phyloP scores from a whole-genome alignment of 23 tunicate genomes.

The Trididemnum miniatum region DNA sequence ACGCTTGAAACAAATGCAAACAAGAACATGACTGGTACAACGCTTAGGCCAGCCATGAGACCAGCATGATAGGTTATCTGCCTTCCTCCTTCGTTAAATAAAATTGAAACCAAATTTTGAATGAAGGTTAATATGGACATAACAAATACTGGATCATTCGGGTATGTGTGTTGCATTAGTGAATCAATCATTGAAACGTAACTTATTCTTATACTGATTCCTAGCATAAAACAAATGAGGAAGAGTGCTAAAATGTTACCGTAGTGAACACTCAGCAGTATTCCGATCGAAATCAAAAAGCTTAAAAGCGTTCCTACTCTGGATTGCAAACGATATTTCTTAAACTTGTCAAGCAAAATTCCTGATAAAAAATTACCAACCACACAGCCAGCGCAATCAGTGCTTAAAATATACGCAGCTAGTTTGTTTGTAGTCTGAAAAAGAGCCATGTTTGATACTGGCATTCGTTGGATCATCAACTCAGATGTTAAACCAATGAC shows the following conservation, averaged over 20 bases:
- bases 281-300: not conserved
- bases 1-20: too few relatives aligned
- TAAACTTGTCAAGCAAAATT: not conserved
- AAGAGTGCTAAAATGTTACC: not conserved
- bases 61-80: too few relatives aligned
- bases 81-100: too few relatives aligned
- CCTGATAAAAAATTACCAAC: constrained; percentile 6
- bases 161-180: constrained; percentile 17
- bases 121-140: too few relatives aligned
- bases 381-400: not conserved
- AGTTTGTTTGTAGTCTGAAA: not conserved
- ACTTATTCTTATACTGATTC: not conserved
- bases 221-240: not conserved
- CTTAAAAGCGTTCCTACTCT: not conserved
- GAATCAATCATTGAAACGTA: not conserved
- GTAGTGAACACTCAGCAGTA: not conserved
- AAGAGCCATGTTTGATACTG: too few relatives aligned
- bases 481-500: too few relatives aligned
- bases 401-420: not conserved
- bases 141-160: not conserved
- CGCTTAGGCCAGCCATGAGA: too few relatives aligned
- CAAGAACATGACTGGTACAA: too few relatives aligned
- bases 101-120: too few relatives aligned
- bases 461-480: too few relatives aligned
- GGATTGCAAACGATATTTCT: not conserved